Base-by-base conservation (phyloP, 2,113 vertebrate species). In the Barnardius zonarius region DNA sequence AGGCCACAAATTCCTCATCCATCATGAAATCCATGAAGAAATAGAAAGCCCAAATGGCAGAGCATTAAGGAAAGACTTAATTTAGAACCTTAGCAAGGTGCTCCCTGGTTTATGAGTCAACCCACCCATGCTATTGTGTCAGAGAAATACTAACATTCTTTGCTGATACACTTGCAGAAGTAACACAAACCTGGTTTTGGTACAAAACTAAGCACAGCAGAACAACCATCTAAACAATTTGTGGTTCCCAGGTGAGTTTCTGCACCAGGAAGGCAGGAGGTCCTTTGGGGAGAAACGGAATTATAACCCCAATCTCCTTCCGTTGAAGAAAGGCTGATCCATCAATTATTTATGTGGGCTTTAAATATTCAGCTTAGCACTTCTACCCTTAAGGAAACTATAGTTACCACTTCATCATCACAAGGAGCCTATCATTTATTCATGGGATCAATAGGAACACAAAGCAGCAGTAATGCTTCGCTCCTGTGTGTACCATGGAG, bases 331-430 rank as follows among this genome's bases (percentile, higher is more conserved):
- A 78, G 27, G 10, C 59, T 37, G 73, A 55, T 64, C 39, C 28
- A 88, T 96, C 83, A 88, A 92, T 94, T 94, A 95, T 96, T 96
- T 72, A 96, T 49, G 39, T 31, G 9, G 27, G 33, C 15, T 93
- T 93, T 82, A 96, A 96, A 94, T 94, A 94, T 81, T 94, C 43
- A 95, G 48, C 44, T 90, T 74, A 69, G 79, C 83, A 92, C 57
- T 92, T 78, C 27, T 4, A 86, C 79, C 92, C 85, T 88, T 88
- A 84, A 86, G 79, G 88, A 92, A 95, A 83, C 68, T 92, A 55
- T 28, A 81, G 92, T 68, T 94, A 55, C 64, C 73, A 62, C 55
- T 81, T 92, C 73, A 61, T 84, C 76, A 44, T 59, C 37, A 49
- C 3, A 24, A 46, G 84, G 49, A 87, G 67, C 8, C 54, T 20